Conservation (phyloP, 2,888 invertebrate genomes). For the Phengaris alcon region DNA sequence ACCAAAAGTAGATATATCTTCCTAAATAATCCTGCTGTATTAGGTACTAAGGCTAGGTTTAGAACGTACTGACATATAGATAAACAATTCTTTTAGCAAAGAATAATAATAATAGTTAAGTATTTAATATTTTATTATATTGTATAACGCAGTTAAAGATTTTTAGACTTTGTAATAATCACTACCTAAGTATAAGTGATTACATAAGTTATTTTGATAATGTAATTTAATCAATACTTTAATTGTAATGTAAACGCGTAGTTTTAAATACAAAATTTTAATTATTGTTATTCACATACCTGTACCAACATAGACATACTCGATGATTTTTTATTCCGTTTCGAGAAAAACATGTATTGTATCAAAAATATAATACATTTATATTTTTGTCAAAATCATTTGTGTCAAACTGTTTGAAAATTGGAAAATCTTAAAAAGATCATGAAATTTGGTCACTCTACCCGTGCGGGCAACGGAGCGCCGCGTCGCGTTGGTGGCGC, state of each 20-base stretch:
- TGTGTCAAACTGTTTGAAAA: no score
- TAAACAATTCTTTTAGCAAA: not conserved
- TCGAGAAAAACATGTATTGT: no score
- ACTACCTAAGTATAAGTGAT: not conserved
- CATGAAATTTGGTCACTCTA: no score
- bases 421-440: no score
- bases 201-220: not conserved
- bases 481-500: no score
- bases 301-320: no score
- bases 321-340: no score
- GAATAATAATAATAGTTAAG: not conserved
- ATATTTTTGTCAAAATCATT: no score
- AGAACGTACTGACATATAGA: slow-evolving; percentile 23
- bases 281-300: not conserved
- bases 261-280: not conserved
- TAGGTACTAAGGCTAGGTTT: not conserved
- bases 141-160: not conserved
- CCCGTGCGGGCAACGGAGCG: no score
- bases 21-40: not conserved
- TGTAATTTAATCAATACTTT: not conserved
- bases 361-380: no score
- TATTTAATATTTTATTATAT: slow-evolving; percentile 6
- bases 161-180: slow-evolving; percentile 7
- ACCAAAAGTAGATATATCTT: not conserved
- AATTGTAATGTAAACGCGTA: not conserved